Percentiles rank a stretch among this genome's conserved stretches.
phyloP scores from a whole-genome alignment of 2,888 invertebrate species.

The Caenorhabditis wallacei region DNA sequence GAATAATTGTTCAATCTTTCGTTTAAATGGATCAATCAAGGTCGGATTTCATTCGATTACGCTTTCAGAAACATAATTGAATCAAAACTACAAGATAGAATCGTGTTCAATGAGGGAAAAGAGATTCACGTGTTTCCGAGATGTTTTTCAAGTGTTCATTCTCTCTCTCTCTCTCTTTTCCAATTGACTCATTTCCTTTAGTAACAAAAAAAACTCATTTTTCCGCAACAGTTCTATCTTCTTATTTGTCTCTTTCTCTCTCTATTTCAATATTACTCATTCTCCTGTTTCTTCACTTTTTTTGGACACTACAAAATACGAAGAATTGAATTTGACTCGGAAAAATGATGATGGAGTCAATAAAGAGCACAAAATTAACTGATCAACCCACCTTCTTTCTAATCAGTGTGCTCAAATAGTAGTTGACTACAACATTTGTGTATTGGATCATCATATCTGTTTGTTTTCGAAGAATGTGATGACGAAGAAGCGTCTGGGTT shows the following conservation, averaged over 20 bases:
- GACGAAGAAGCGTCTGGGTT: neutral
- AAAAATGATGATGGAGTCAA: neutral
- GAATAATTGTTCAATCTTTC: neutral
- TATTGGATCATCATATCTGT: constrained; percentile 33
- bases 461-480: constrained; percentile 33
- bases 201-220: constrained; percentile 1
- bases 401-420: constrained; percentile 42
- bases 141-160: constrained; percentile 41
- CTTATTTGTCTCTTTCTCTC: constrained; percentile 16
- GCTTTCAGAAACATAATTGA: constrained; percentile 13
- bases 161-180: neutral
- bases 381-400: constrained; percentile 30
- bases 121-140: constrained; percentile 50
- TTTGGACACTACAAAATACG: constrained; percentile 44
- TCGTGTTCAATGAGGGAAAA: constrained; percentile 30
- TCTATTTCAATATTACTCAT: constrained; percentile 20
- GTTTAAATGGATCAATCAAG: constrained; percentile 26
- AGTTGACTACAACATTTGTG: constrained; percentile 41
- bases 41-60: constrained; percentile 22
- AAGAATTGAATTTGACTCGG: neutral
- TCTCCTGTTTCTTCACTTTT: neutral
- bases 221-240: constrained; percentile 23
- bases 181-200: constrained; percentile 32
- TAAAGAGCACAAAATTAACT: constrained; percentile 7
- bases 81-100: constrained; percentile 55